Evolutionary conservation across 92 coral and sea anemone species (phyloP), one percentile per base, ranked within the genome.

Genomic region (Umimayanthus chanpuru): DNA sequence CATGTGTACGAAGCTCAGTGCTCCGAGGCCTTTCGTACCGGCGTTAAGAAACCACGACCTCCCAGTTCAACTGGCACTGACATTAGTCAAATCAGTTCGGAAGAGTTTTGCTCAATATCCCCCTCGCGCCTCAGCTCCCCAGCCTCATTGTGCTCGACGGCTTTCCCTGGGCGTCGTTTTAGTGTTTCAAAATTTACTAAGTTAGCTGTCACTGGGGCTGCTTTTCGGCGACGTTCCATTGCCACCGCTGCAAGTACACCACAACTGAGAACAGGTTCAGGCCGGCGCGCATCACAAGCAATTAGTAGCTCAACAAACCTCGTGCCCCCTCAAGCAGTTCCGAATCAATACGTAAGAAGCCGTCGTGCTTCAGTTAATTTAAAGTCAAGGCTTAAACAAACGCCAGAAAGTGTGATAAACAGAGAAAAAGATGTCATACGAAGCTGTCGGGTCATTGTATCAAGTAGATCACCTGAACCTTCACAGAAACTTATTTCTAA

Each of bases 301-400:
- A 73, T 86, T 72, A 38, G 72, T 38, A 77, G 88, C n/a, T 43
- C 50, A 66, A 50, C 81, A 21, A 90, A 90, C 38, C 91, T 91
- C 81, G 81, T 86, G 70, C 88, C 76, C 26, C 85, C 94, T 16
- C 94, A 88, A 85, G 47, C 90, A 68, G 25, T 47, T 25, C 40
- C 77, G 15, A 47, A 90, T 21, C 79, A 74, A 30, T 50, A 80
- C 1, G 93, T 93, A 81, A 92, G 89, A 88, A 77, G 87, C 73
- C 94, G 96, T 76, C 92, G 96, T 88, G 96, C 90, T 20, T 94
- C 96, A 23, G 92, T 94, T 77, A 92, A 94, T 2, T 5, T 61
- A 5, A 61, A 61, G 4, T 61, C 68, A 23, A 61, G 25, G 68
- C 26, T 20, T 25, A 2, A 61, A 9, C 68, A 61, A 61, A 20